These are phyloP conservation scores for Telmatherina bonti DNA, from an alignment of 2,797 vertebrate genomes.

Conservation along the genomic window DNA sequence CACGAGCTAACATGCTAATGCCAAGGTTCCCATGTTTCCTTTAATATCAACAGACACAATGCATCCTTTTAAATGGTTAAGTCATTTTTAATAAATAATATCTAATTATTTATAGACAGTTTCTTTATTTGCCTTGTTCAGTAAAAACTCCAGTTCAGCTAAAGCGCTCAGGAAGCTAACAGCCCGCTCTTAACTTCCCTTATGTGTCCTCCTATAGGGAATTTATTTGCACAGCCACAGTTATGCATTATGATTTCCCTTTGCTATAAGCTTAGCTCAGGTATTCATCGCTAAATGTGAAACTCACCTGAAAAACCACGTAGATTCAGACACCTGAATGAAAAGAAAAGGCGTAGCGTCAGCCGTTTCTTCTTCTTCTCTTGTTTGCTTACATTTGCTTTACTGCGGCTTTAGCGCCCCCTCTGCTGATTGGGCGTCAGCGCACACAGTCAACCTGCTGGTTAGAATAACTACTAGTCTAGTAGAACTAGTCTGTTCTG, in stretches of 20 bases:
- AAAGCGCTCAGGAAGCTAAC: too few species aligned
- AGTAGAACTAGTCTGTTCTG: too few species aligned
- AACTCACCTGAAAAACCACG: slow-evolving; percentile 48
- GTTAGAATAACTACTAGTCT: too few species aligned
- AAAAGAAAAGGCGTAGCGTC: slow-evolving; percentile 59
- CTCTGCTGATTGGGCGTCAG: not conserved
- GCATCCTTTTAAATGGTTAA: too few species aligned
- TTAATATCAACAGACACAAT: too few species aligned
- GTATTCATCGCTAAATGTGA: accelerated
- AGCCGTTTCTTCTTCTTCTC: not conserved
- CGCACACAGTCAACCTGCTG: not conserved
- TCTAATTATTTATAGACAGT: too few species aligned
- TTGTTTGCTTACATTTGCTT: too few species aligned
- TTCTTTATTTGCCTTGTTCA: too few species aligned
- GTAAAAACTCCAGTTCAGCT: too few species aligned
- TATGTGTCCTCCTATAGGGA: not conserved
- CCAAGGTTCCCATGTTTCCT: too few species aligned
- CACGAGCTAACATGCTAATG: too few species aligned
- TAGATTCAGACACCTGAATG: slow-evolving; percentile 64
- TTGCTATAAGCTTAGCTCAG: accelerated
- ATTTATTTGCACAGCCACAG: not conserved
- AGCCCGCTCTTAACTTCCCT: not conserved
- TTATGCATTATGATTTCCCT: accelerated
- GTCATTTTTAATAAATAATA: too few species aligned
- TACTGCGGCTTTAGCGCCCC: not conserved